Evolutionary conservation across 2,888 invertebrate genomes (phyloP).

Genomic region (Papilio protenor): DNA sequence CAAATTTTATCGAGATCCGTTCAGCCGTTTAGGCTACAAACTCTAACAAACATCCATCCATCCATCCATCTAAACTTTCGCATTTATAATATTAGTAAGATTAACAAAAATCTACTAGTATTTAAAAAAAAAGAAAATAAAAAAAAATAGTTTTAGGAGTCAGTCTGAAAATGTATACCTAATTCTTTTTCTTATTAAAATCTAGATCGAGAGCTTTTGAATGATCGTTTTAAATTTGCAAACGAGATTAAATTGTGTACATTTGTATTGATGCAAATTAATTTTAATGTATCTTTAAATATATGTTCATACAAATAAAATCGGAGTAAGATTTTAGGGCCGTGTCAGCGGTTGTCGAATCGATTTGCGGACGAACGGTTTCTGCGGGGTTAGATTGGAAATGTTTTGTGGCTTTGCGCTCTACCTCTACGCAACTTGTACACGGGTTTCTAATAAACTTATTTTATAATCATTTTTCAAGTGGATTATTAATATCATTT

Average conservation of each 20-base stretch:
- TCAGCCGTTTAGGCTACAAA: too few species aligned
- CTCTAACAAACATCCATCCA: too few species aligned
- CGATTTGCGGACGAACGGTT: conserved; percentile 22
- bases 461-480: not conserved
- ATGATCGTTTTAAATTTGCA: not conserved
- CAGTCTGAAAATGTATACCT: too few species aligned
- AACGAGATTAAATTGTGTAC: too few species aligned
- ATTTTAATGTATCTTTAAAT: not conserved
- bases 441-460: conserved; percentile 6
- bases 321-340: not conserved
- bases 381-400: conserved; percentile 14
- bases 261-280: not conserved
- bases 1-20: too few species aligned
- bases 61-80: too few species aligned
- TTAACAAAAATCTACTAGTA: too few species aligned
- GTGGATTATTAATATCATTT: not conserved
- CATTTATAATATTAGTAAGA: too few species aligned
- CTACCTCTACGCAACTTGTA: conserved; percentile 2
- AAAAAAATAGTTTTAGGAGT: too few species aligned
- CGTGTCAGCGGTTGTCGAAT: conserved; percentile 11
- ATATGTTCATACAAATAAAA: conserved; percentile 2
- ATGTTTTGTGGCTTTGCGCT: conserved; percentile 23
- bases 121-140: too few species aligned
- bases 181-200: too few species aligned
- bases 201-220: too few species aligned